Base-by-base conservation (phyloP, 1,140 invertebrate genomes). In the Tribolium castaneum region DNA sequence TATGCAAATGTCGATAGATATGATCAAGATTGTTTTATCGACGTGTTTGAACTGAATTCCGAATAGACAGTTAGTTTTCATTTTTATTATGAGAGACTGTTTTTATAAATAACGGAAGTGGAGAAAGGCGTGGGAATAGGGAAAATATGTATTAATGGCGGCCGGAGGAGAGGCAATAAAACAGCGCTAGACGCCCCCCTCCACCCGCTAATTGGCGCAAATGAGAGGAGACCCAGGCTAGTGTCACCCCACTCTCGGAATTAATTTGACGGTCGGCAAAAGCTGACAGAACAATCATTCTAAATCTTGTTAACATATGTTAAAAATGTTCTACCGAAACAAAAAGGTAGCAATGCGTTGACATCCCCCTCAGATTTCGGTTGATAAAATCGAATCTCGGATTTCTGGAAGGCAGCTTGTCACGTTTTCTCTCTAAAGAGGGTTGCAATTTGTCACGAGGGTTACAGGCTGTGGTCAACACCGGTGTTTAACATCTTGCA, bases 261-360 rank as follows among this genome's bases (percentile, higher is more conserved):
- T 66, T 66, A 34, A 66, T 66, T 66, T 35, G 19, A 59, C 7
- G n/a, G 54, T 25, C 14, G 59, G 59, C 34, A 6, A 35, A 14
- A 45, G 7, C 14, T 66, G 59, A 66, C 59, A 35, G 14, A 35
- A 35, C 59, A 22, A 66, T 66, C 34, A 66, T 66, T 66, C 30
- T 66, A 35, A 13, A 66, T 66, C 59, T 66, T 66, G 59, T 66
- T 66, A 66, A 66, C 59, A 66, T 66, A 66, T 66, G 59, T 66
- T 66, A 35, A 66, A 66, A 25, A 66, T n/a, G 54, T 59, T 59
- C 19, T 59, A 59, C 54, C 54, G 54, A 59, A 59, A 59, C 16
- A 25, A 45, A 45, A 66, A 66, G 30, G 59, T 66, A 66, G 59
- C 30, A 35, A 66, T 22, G 59, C 59, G 59, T 35, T 66, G 59